Evolutionary conservation across 1,140 invertebrate genomes (phyloP).

Genomic region (Spodoptera litura): DNA sequence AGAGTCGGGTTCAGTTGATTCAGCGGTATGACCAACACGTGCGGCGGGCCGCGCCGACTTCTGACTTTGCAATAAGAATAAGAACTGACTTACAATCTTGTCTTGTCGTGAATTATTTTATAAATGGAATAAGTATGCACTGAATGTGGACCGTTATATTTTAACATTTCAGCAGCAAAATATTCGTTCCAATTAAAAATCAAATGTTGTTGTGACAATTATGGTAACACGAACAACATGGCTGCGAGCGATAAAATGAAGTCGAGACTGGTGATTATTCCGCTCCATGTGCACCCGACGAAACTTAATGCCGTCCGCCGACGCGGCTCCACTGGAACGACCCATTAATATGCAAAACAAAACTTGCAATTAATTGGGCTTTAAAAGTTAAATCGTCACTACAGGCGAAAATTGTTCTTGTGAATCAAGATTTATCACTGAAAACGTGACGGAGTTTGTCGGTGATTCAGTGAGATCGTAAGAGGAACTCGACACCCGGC

Average conservation of each 20-base stretch:
- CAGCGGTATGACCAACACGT: slow-evolving; percentile 78
- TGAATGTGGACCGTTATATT: background rate
- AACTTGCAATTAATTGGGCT: slow-evolving; percentile 68
- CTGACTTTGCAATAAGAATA: slow-evolving; percentile 75
- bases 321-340: slow-evolving; percentile 53
- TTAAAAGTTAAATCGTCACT: slow-evolving; percentile 65
- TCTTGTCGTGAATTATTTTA: slow-evolving; percentile 16
- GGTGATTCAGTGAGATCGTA: slow-evolving; percentile 15
- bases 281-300: slow-evolving; percentile 59
- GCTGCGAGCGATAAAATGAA: slow-evolving; percentile 61
- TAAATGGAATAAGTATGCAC: background rate
- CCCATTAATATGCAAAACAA: slow-evolving; percentile 71
- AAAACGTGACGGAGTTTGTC: slow-evolving; percentile 38
- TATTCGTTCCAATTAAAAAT: background rate
- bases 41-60: slow-evolving; percentile 60
- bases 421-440: slow-evolving; percentile 58
- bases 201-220: slow-evolving; percentile 48
- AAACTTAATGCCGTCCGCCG: slow-evolving; percentile 62
- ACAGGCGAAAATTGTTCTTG: slow-evolving; percentile 52
- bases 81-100: slow-evolving; percentile 27
- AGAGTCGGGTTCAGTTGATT: slow-evolving; percentile 79
- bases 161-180: background rate
- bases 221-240: slow-evolving; percentile 52
- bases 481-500: background rate
- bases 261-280: slow-evolving; percentile 64